Base-by-base conservation (phyloP, 1,140 invertebrate genomes). In the Lasioglossum baleicum region DNA sequence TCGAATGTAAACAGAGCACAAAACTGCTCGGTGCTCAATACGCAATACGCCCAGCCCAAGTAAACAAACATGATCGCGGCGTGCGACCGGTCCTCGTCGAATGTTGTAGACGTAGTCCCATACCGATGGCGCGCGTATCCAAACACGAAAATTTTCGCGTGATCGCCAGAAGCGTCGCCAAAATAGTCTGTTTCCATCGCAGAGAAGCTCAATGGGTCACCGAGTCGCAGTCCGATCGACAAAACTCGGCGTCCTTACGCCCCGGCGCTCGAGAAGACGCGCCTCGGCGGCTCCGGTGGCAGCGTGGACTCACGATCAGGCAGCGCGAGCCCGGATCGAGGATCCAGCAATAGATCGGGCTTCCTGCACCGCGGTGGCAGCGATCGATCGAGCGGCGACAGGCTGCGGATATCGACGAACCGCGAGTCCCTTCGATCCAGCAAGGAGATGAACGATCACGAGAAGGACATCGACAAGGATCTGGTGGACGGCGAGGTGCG, bases 231-330 rank as follows among this genome's bases (percentile, higher is more conserved):
- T 76, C 92, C 92, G 0, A 91, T 77, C 73, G 92, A 93, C 40
- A 92, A 92, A 65, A 80, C 87, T 44, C 88, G 92, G 44, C 87
- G 91, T 7, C 88, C 91, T 0, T 92, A 81, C 74, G 88, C 91
- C 0, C 86, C 90, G 6, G 90, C 86, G 17, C 72, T 93, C 73
- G 92, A 92, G 44, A 93, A 93, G 80, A 91, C 92, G 7, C 88
- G 92, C 7, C 73, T 92, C 11, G 90, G 90, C 44, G 92, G 91
- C 53, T 92, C 92, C 13, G 92, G 92, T 0, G 92, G 91, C 51
- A 93, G 92, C 77, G 85, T 91, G 11, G 92, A 93, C 69, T 93
- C 92, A 8, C 88, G 91, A 83, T 92, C 92, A 8, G 91, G 90
- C 44, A 93, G 92, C 81, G 91, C 90, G 11, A 93, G 91, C 76